A percentile compares a stretch with the other conserved stretches of the same genome.
Evolutionary conservation across 1,140 invertebrate species (phyloP).

Genomic region (Diabrotica undecimpunctata): DNA sequence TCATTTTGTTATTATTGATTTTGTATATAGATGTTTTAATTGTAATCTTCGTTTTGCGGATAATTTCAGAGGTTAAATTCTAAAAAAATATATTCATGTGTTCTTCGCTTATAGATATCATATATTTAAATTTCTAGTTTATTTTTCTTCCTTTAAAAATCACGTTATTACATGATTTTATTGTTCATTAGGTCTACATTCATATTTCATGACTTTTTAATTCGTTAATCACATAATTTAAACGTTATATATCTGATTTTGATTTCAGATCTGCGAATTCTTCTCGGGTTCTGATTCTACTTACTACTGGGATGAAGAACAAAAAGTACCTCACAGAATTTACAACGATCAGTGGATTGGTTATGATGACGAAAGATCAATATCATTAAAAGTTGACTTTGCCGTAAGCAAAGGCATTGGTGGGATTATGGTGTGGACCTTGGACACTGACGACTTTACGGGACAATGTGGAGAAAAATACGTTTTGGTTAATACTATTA

Average conservation of each 20-base stretch:
- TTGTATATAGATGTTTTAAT: no score
- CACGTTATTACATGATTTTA: no score
- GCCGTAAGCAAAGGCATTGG: constrained; percentile 52
- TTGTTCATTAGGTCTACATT: no score
- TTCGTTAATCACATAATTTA: no score
- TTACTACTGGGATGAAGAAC: constrained; percentile 31
- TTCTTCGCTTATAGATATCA: no score
- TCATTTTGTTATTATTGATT: no score
- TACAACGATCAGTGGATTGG: constrained; percentile 42
- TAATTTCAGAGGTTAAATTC: no score
- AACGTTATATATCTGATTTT: neutral
- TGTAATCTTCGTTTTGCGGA: no score
- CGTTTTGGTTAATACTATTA: constrained; percentile 56
- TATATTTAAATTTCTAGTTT: no score
- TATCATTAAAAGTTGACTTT: constrained; percentile 45
- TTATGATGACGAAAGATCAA: constrained; percentile 39
- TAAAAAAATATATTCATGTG: no score
- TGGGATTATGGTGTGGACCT: constrained; percentile 69
- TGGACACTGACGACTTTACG: constrained; percentile 69
- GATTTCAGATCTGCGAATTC: constrained; percentile 43
- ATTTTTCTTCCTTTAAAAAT: no score
- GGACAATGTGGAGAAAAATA: constrained; percentile 56
- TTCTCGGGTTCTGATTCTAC: constrained; percentile 45
- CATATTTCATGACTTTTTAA: no score
- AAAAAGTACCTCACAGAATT: constrained; percentile 32